Percentiles rank a stretch among this genome's conserved stretches.
These are phyloP conservation scores for Alethe diademata DNA, from an alignment of 2,113 vertebrate species.

Conservation along the genomic window DNA sequence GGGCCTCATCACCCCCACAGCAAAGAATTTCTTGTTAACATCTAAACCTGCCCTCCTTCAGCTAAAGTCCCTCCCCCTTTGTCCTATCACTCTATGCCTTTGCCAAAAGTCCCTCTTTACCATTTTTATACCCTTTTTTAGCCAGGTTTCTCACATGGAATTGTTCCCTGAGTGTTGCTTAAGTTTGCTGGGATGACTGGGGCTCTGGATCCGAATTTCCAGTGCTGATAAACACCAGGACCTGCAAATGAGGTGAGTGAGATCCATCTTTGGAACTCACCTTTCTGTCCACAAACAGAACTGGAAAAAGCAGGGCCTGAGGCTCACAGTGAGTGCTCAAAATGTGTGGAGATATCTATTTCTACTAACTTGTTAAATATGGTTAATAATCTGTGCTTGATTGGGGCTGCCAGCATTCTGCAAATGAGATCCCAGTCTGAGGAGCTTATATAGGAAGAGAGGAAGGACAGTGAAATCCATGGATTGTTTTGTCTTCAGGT, in stretches of 20 bases:
- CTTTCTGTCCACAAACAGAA: not conserved
- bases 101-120: not conserved
- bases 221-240: not conserved
- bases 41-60: not conserved
- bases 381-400: not conserved
- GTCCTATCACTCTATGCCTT: not conserved
- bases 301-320: not conserved
- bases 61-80: not conserved
- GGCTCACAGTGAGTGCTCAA: not conserved
- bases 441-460: not conserved
- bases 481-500: not conserved
- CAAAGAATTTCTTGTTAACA: accelerated
- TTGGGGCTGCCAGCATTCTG: not conserved
- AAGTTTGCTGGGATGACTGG: not conserved
- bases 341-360: not conserved
- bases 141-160: not conserved
- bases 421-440: not conserved
- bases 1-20: accelerated
- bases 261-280: not conserved
- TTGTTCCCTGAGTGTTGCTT: not conserved
- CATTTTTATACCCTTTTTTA: not conserved
- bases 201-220: not conserved
- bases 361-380: not conserved
- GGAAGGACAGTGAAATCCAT: not conserved
- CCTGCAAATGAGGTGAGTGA: not conserved